Evolutionary conservation across 1,140 invertebrate species (phyloP).

Genomic region (Hycleus cichorii): DNA sequence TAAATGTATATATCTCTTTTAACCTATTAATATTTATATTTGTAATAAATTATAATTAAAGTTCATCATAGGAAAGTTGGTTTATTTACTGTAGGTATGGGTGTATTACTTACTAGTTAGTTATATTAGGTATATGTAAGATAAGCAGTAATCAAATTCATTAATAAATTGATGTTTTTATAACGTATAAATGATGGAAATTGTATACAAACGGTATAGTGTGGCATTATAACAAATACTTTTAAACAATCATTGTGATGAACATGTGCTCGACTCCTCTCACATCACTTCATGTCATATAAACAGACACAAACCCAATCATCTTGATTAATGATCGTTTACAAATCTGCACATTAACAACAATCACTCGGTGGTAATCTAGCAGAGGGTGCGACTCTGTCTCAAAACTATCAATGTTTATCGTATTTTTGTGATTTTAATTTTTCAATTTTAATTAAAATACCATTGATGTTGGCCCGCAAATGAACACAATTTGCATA

Average conservation of each 20-base stretch:
- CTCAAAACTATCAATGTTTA: too few relatives aligned
- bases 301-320: conserved; percentile 17
- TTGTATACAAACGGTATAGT: too few relatives aligned
- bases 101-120: not conserved
- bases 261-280: conserved; percentile 13
- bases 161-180: too few relatives aligned
- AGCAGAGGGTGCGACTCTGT: conserved; percentile 4
- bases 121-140: too few relatives aligned
- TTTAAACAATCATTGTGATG: conserved; percentile 14
- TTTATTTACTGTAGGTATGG: not conserved
- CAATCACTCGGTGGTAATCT: not conserved
- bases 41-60: conserved; percentile 18
- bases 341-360: conserved; percentile 11
- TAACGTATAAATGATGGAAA: too few relatives aligned
- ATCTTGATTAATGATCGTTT: conserved; percentile 17
- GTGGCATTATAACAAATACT: conserved; percentile 5
- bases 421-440: too few relatives aligned
- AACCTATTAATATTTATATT: conserved; percentile 13
- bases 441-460: too few relatives aligned
- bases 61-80: conserved; percentile 9
- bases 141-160: too few relatives aligned
- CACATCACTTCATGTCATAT: conserved; percentile 17
- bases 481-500: conserved; percentile 9
- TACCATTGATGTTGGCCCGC: not conserved
- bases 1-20: not conserved